These are phyloP conservation scores for Aproaerema taeniolella DNA, from an alignment of 2,888 invertebrate genomes.

Conservation along the genomic window DNA sequence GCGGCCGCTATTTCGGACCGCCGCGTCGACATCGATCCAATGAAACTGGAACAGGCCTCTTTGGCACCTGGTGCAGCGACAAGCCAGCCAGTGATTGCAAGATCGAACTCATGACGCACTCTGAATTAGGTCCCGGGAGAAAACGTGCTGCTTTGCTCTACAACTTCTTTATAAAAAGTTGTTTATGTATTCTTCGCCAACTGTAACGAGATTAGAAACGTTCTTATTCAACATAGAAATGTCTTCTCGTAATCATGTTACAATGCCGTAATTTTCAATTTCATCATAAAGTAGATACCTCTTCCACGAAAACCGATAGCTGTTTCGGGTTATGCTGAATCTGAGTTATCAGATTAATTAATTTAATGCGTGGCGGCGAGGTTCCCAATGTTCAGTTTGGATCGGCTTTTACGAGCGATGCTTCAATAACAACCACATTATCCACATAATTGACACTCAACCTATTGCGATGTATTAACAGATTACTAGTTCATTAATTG, in stretches of 20 bases:
- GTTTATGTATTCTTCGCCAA: too few relatives aligned
- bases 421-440: neutral
- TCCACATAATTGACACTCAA: conserved; percentile 1
- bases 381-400: neutral
- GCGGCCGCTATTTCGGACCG: conserved; percentile 26
- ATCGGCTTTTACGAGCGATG: neutral
- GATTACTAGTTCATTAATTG: too few relatives aligned
- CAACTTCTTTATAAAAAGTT: neutral
- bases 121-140: too few relatives aligned
- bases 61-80: conserved; percentile 50
- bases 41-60: conserved; percentile 56
- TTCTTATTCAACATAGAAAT: neutral
- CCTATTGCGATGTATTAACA: too few relatives aligned
- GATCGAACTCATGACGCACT: conserved; percentile 29
- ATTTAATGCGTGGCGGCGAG: conserved; percentile 2
- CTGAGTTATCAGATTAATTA: conserved; percentile 4
- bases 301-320: conserved; percentile 5
- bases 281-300: neutral
- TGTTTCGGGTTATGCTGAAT: conserved; percentile 3
- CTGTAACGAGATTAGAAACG: neutral
- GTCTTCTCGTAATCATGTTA: neutral
- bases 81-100: conserved; percentile 44
- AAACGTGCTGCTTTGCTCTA: neutral
- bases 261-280: conserved; percentile 5
- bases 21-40: conserved; percentile 51